Percentiles rank a stretch among this genome's conserved stretches.
Evolutionary conservation across 2,888 invertebrate genomes (phyloP).

Genomic region (Chouioia cunea): DNA sequence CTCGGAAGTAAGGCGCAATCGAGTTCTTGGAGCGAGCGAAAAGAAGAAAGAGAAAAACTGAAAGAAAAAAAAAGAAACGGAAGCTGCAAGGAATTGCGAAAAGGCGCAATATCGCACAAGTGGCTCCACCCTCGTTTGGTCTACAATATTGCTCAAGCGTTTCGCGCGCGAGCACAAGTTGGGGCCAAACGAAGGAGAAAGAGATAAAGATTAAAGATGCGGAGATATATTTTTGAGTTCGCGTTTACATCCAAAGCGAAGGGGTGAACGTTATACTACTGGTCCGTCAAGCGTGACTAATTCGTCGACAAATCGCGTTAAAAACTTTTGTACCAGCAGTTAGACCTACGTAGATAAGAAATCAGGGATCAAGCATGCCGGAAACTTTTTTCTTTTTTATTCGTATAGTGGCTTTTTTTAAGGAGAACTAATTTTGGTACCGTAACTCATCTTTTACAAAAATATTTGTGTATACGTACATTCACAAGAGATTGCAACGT

Average conservation of each 20-base stretch:
- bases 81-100: not conserved
- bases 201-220: conserved; percentile 42
- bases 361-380: too few species aligned
- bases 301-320: conserved; percentile 36
- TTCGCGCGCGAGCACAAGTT: not conserved
- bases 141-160: conserved; percentile 11
- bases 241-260: not conserved
- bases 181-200: not conserved
- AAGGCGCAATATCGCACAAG: conserved; percentile 37
- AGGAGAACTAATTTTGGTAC: too few species aligned
- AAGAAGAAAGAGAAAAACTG: not conserved
- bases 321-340: too few species aligned
- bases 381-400: too few species aligned
- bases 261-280: too few species aligned
- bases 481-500: too few species aligned
- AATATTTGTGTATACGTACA: too few species aligned
- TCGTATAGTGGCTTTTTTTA: too few species aligned
- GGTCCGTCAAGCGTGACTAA: conserved; percentile 24
- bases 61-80: not conserved
- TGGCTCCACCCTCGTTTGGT: conserved; percentile 6
- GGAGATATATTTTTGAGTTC: conserved; percentile 24
- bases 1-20: not conserved
- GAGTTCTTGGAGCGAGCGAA: not conserved
- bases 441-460: too few species aligned
- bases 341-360: too few species aligned